Base-by-base conservation (phyloP, 2,888 invertebrate genomes). In the Prosapia bicincta region DNA sequence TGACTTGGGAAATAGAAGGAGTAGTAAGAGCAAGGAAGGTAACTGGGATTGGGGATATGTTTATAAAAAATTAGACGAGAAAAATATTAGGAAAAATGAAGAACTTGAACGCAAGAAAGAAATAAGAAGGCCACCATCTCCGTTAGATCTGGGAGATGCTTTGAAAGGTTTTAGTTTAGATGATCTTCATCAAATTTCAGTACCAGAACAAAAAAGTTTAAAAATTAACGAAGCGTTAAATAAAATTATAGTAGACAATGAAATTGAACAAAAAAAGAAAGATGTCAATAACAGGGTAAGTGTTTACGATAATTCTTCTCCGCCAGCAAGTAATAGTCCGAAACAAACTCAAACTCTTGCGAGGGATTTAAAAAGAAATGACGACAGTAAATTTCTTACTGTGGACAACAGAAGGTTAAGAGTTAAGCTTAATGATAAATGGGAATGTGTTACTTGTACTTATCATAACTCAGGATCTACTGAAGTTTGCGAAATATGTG, bases 1-100 rank as follows among this genome's bases (percentile, higher is more conserved):
- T 30, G 76, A 77, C 26, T 38, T 75, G 20, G 67, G 74, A 26
- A 70, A 26, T 68, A 15, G 72, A 69, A 71, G 71, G 70, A 70
- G 71, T 23, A 32, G 54, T 13, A 76, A 75, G 23, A 71, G 25
- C 26, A 78, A 78, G 69, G 76, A 78, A 82, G 90, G 91, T 0
- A 90, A 81, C 77, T 82, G 81, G 78, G 93, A 93, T 79, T 95
- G 94, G 94, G 92, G 92, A 82, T 93, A 93, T 82, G 93, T 94
- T 0, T 94, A 91, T 82, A 88, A 90, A 80, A 92, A 92, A 83
- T 85, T 94, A 38, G 92, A 93, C 76, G 72, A 92, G 90, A 77
- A 77, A 72, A 74, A 69, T 69, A 28, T 26, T 7, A 66, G 69
- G 1, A 75, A 87, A 76, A 81, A 87, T 80, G 86, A 87, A 74